phyloP scores from a whole-genome alignment of 1,140 invertebrate genomes.

The Bombus waltoni region DNA sequence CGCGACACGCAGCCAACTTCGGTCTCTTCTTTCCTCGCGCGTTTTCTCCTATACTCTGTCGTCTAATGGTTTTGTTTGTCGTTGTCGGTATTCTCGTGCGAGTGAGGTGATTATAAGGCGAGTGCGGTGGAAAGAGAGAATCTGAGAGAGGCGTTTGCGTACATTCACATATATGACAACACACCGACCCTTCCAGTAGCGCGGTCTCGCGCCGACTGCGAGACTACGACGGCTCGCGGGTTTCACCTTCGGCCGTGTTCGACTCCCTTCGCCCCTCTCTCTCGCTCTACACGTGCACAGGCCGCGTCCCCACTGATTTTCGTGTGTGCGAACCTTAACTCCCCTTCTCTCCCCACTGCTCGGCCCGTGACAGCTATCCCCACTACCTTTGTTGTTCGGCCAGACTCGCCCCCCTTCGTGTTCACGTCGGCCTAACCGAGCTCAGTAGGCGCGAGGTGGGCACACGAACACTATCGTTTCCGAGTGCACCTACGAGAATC shows the following conservation, averaged over 20 bases:
- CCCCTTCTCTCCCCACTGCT: constrained; percentile 47
- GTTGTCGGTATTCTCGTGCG: constrained; percentile 20
- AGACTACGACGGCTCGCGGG: constrained; percentile 72
- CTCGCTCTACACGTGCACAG: constrained; percentile 57
- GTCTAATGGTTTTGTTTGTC: constrained; percentile 1
- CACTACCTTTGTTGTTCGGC: constrained; percentile 23
- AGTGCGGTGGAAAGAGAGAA: constrained; percentile 34
- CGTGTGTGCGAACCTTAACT: constrained; percentile 64
- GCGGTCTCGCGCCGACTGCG: constrained; percentile 82
- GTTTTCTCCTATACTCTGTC: background rate
- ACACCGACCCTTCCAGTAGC: constrained; percentile 76
- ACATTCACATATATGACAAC: constrained; percentile 55
- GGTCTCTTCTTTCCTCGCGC: constrained; percentile 17
- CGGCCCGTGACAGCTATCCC: constrained; percentile 52
- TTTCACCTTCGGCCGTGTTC: constrained; percentile 77
- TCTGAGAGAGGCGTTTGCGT: constrained; percentile 48
- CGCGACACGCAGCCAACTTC: constrained; percentile 18
- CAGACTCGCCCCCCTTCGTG: constrained; percentile 58
- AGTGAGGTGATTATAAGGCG: constrained; percentile 17
- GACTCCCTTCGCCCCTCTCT: constrained; percentile 61
- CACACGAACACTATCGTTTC: constrained; percentile 70
- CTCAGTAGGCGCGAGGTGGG: constrained; percentile 73
- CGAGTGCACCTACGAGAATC: constrained; percentile 55
- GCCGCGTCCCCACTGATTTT: constrained; percentile 54
- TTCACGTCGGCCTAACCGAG: constrained; percentile 56